Percentiles rank a stretch among this genome's conserved stretches.
These are phyloP conservation scores for Mormyrops attenuatus DNA, from an alignment of 2,797 vertebrate species.

Conservation along the genomic window DNA sequence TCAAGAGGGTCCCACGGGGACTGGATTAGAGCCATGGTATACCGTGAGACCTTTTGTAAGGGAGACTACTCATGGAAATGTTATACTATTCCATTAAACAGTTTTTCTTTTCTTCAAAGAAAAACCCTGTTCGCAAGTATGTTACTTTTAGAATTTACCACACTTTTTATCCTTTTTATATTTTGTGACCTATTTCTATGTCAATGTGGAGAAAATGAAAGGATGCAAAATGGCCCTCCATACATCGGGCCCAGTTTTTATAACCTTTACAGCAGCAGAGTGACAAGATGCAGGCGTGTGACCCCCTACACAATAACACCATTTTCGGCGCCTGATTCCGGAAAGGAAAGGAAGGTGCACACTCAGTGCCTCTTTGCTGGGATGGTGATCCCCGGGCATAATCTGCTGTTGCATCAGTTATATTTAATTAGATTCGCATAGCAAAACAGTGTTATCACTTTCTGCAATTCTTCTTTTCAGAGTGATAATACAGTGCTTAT, in stretches of 20 bases:
- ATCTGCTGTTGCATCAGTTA: not conserved
- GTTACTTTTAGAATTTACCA: not conserved
- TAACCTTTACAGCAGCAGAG: not conserved
- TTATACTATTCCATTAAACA: slow-evolving; percentile 6
- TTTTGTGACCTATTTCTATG: not conserved
- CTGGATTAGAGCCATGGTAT: not conserved
- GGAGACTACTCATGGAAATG: not conserved
- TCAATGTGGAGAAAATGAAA: not conserved
- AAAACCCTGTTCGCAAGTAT: not conserved
- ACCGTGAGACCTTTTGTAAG: not conserved
- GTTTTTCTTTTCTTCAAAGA: not conserved
- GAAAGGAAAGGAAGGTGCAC: not conserved
- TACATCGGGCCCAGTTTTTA: not conserved
- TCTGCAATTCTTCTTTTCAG: not conserved
- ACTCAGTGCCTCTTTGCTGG: not conserved
- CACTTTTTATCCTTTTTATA: not conserved
- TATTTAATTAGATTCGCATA: not conserved
- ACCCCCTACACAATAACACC: not conserved
- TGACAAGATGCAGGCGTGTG: not conserved
- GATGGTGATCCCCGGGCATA: not conserved
- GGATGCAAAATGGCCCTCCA: not conserved
- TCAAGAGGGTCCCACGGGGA: not conserved
- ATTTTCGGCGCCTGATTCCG: not conserved
- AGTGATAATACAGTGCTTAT: not conserved
- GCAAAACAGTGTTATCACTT: not conserved